Conservation (phyloP, 2,888 invertebrate genomes). For the Thecocarcelia acutangulata region DNA sequence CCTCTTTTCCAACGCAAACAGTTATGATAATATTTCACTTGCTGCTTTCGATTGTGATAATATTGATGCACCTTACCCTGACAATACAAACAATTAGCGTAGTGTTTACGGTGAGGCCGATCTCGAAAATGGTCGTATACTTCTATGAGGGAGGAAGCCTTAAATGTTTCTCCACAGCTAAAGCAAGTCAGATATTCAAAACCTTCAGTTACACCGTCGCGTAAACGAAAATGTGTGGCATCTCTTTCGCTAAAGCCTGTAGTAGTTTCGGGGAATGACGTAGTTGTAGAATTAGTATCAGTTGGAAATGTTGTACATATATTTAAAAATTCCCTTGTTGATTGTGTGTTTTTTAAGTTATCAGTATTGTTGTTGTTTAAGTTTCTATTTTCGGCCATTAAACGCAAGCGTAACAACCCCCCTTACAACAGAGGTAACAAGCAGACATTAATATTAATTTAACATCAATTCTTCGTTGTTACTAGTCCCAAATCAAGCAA, state of each 20-base stretch:
- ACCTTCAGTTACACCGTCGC: constrained; percentile 70
- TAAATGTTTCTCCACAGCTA: constrained; percentile 74
- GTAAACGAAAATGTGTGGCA: constrained; percentile 77
- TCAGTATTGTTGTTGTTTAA: constrained; percentile 64
- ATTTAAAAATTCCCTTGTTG: constrained; percentile 58
- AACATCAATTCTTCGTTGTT: constrained; percentile 4
- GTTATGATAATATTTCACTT: constrained; percentile 75
- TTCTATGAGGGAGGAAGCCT: constrained; percentile 73
- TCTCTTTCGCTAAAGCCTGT: constrained; percentile 76
- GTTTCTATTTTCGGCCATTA: constrained; percentile 71
- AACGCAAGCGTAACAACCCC: constrained; percentile 69
- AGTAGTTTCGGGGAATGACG: constrained; percentile 39
- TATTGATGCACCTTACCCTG: constrained; percentile 76
- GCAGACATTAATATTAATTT: constrained; percentile 39
- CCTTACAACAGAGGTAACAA: constrained; percentile 55
- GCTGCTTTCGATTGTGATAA: constrained; percentile 56
- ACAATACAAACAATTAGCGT: constrained; percentile 77
- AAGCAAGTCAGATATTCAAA: constrained; percentile 74
- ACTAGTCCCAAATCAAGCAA: constrained; percentile 38
- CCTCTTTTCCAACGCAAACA: constrained; percentile 76
- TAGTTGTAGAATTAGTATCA: constrained; percentile 44
- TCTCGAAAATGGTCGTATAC: constrained; percentile 77
- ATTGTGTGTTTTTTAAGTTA: constrained; percentile 41
- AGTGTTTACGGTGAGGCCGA: constrained; percentile 71
- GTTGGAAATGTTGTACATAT: constrained; percentile 46